A percentile compares a stretch with the other conserved stretches of the same genome.
Conservation (phyloP, 2,888 invertebrate species). For the Malacosoma neustria region DNA sequence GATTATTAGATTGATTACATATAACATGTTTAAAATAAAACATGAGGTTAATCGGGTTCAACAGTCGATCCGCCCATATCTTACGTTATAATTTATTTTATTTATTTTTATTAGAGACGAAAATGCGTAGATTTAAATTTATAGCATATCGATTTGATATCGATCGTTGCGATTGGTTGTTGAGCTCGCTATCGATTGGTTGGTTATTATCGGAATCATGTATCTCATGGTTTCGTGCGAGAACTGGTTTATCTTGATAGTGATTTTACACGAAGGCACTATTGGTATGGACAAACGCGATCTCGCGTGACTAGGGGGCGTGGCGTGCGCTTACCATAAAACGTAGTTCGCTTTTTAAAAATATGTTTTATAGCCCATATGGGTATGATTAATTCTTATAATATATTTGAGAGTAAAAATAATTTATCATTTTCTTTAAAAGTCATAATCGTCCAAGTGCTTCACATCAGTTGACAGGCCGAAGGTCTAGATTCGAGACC, state of each 20-base stretch:
- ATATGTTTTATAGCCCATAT: no score
- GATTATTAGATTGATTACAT: slow-evolving; percentile 1
- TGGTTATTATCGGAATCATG: slow-evolving; percentile 16
- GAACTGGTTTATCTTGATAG: slow-evolving; percentile 29
- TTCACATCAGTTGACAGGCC: no score
- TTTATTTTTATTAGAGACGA: no score
- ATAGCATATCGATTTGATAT: slow-evolving; percentile 56
- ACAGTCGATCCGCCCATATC: slow-evolving; percentile 55
- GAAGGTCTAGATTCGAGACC: no score
- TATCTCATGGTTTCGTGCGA: slow-evolving; percentile 19
- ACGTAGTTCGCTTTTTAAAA: slow-evolving; percentile 56
- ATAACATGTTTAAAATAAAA: slow-evolving; percentile 42
- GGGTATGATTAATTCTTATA: no score
- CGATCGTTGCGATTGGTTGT: slow-evolving; percentile 24
- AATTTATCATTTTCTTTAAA: no score
- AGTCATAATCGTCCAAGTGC: no score
- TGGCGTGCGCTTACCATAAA: slow-evolving; percentile 63
- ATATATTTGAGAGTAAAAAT: no score
- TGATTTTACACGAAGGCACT: slow-evolving; percentile 24
- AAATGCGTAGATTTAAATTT: slow-evolving; percentile 60
- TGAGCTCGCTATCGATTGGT: slow-evolving; percentile 31
- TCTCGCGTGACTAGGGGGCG: slow-evolving; percentile 67
- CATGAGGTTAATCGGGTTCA: slow-evolving; percentile 42
- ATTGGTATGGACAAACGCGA: slow-evolving; percentile 48
- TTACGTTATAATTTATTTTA: no score